Evolutionary conservation across 2,797 vertebrate genomes (phyloP), one percentile per base, ranked within the genome.

Genomic region (Leucoraja ocellata): DNA sequence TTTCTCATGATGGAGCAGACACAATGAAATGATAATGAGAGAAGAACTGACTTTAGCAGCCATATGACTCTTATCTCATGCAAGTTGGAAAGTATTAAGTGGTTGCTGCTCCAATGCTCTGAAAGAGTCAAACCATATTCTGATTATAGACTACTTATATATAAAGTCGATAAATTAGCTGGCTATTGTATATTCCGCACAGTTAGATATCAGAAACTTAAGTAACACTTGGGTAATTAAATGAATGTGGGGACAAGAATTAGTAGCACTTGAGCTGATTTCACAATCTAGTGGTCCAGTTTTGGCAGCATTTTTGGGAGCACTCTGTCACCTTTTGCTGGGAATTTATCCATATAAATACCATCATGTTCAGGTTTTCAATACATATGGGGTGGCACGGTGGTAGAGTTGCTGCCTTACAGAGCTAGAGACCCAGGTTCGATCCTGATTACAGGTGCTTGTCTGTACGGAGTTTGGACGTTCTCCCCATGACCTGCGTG

Each of bases 1-100:
- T 92, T 76, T 76, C 90, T 92, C 73, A 76, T 58, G 25, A 74
- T 76, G 71, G 71, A 76, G 90, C 90, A 92, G 71, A 74, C 46
- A 76, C 39, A 92, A 92, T 76, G 46, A 73, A 92, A 76, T 76
- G 90, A 54, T 76, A 92, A 92, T 74, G 90, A 92, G 73, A 46
- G 90, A 91, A 91, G 90, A 91, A 74, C 39, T 39, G 68, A 46
- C 18, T 14, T 54, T 73, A 10, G 7, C 61, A 36, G 36, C 36
- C 71, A 74, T 3, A 1, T 91, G 68, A 74, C 68, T 74, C 23
- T 91, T 92, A 92, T 92, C 68, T n/a, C 46, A 36, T n/a, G 14
- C 39, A 92, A 71, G 11, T 54, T 54, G 73, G 39, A 91, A 92
- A 74, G 28, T 21, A 76, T 92, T 11, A 91, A 39, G 36, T 54